Base-by-base conservation (phyloP, 1,140 invertebrate genomes). In the Belonocnema kinseyi region DNA sequence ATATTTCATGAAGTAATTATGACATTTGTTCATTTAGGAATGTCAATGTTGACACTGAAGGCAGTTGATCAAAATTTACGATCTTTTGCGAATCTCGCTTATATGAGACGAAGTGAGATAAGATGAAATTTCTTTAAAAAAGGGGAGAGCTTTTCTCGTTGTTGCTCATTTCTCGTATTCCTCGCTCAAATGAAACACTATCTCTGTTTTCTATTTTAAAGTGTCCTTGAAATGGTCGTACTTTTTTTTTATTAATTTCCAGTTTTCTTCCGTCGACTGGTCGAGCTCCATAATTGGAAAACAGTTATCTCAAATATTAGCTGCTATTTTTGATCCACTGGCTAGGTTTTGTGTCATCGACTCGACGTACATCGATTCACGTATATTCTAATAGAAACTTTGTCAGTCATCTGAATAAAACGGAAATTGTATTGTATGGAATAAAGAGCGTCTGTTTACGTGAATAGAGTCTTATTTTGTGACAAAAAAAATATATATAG, bases 271-370 rank as follows among this genome's bases (percentile, higher is more conserved):
- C n/a, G 61, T 40, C 14, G 61, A 66, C 40, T 66, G 33, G 61
- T 40, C 7, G 61, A 66, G n/a, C 61, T 26, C 26, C 16, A 46
- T 66, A 40, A 66, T 66, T 66, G 33, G 33, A 46, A 66, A 66
- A 40, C 61, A 66, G 61, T 66, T 66, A 33, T 66, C 16, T 66
- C n/a, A 21, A 33, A 26, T 46, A 40, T 66, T 66, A 33, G 61
- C 61, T 46, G 61, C 61, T 46, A 46, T 66, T 66, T 40, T 66
- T 61, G 58, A 61, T 61, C 16, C 26, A 61, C 58, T 26, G 33
- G 58, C 5, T 61, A 33, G 5, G 40, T 16, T 40, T 40, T 40
- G 13, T n/a, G 14, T 66, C 33, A 66, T 46, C 61, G 61, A 40
- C 40, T 40, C 61, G 33, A 40, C 33, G 26, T 33, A 66, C 8